These are phyloP conservation scores for Eupsittula cactorum DNA, from an alignment of 2,113 vertebrate species.

Conservation along the genomic window DNA sequence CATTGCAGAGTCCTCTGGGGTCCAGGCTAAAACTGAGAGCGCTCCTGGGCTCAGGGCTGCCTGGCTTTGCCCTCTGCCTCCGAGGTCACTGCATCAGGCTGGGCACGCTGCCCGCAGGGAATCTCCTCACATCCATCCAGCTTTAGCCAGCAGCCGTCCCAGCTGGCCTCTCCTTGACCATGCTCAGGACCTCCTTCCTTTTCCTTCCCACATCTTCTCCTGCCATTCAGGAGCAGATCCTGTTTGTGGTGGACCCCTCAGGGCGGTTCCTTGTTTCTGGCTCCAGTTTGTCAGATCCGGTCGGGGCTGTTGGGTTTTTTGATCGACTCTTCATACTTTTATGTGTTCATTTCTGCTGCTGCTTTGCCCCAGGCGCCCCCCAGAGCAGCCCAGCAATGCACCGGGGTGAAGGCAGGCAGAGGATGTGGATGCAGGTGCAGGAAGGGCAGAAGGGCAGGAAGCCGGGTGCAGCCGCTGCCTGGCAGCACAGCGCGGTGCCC, in stretches of 20 bases:
- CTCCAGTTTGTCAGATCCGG: neutral
- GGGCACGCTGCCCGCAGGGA: accelerated
- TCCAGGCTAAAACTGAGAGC: neutral
- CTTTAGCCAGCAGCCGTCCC: neutral
- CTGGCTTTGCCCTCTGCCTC: neutral
- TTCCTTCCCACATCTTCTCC: slow-evolving; percentile 10
- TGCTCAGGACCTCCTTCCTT: neutral
- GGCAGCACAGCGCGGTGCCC: accelerated
- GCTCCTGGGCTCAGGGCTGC: neutral
- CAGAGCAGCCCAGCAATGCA: neutral
- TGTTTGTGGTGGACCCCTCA: neutral
- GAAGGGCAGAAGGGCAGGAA: neutral
- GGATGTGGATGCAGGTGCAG: neutral
- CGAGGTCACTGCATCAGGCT: neutral
- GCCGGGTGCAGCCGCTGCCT: accelerated
- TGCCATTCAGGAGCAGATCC: neutral
- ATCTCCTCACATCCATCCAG: accelerated
- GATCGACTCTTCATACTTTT: neutral
- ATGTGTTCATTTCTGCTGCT: neutral
- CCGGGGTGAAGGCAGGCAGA: neutral
- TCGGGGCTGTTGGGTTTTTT: neutral
- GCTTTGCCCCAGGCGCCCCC: neutral
- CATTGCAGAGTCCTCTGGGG: neutral
- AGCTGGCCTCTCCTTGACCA: slow-evolving; percentile 2
- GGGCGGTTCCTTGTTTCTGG: neutral